Evolutionary conservation across 2,113 vertebrate genomes (phyloP), one percentile per base, ranked within the genome.

Genomic region (Maccullochella peelii): DNA sequence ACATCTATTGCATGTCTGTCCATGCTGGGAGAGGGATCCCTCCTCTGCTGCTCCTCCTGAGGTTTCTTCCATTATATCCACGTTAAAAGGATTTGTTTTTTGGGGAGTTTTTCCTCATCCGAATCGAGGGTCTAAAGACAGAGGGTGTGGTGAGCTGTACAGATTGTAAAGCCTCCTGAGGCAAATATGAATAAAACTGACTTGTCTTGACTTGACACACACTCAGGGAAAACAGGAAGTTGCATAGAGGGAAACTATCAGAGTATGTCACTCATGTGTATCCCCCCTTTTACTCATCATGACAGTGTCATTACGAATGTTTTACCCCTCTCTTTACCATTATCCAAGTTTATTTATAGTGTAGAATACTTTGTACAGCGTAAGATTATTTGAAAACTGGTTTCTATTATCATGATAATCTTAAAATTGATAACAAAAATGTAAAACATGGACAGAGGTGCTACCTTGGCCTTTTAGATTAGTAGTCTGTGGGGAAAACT

Each of bases 201-300:
- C 44, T 16, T 47, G 14, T 1, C 44, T 16, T 47, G 14, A 15
- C 44, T 47, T 47, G 44, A 47, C 33, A 40, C 33, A 16, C 66
- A 5, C 7, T 21, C 27, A 54, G 16, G 18, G 16, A 18, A 67
- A 80, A 57, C 38, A 33, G 72, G 71, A 85, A 79, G 79, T 80
- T 79, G 42, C 23, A 73, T 7, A 54, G 14, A 5, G 23, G 23
- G 23, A 33, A 8, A 63, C 6, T 33, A 16, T 77, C 62, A 27
- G 5, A 67, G 58, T 25, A 38, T 36, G 23, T 63, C 58, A 49
- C 18, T 30, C 36, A 58, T 47, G 38, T 61, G n/a, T 42, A 40
- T 73, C 68, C 10, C 16, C 8, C 10, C 16, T 8, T 73, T 20
- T 15, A 61, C 40, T 49, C 61, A 50, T 74, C 25, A 21, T 74